Evolutionary conservation across 2,113 vertebrate species (phyloP), one percentile per base, ranked within the genome.

Genomic region (Perognathus longimembris): DNA sequence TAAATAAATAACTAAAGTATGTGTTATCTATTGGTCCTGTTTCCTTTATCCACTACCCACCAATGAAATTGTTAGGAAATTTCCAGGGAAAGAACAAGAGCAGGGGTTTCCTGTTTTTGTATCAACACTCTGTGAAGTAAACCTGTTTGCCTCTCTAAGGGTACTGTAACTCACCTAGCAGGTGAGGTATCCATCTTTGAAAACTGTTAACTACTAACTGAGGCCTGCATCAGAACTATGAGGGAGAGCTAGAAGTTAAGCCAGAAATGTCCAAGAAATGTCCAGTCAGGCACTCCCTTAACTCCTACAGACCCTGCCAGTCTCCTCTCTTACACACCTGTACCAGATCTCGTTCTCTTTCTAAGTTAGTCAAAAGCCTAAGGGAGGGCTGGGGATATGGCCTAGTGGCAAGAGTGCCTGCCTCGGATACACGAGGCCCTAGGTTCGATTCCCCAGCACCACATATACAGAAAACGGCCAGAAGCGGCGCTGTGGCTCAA

Each of bases 11-110:
- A n/a, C n/a, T n/a, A 79, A 84, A 75, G 89, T 92, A 84, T 77
- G 81, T 93, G 91, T 76, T 63, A 74, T 73, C 85, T 95, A 24
- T 8, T 81, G 20, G 40, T 78, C 30, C 32, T 82, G 8, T 17
- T 71, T 21, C 42, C 75, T 66, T 0, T 70, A 50, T 82, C 45
- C 2, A 45, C 42, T 36, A 89, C n/a, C 92, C 79, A 4, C 71
- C 64, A 78, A 54, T 84, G 50, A 71, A 87, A 45, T 8, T 74
- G 30, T 40, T 54, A 73, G 38, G 36, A 70, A 92, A n/a, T 34
- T 45, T 15, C 10, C 45, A 54, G 40, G 69, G 30, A 84, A 7
- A 81, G 12, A 81, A 14, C 36, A 69, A 45, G 24, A 85, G 69
- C 1, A 59, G 12, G 20, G 4, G 59, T 93, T 91, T 96, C 61